Conservation (phyloP, 2,888 invertebrate species). For the Drosophila meridiana region DNA sequence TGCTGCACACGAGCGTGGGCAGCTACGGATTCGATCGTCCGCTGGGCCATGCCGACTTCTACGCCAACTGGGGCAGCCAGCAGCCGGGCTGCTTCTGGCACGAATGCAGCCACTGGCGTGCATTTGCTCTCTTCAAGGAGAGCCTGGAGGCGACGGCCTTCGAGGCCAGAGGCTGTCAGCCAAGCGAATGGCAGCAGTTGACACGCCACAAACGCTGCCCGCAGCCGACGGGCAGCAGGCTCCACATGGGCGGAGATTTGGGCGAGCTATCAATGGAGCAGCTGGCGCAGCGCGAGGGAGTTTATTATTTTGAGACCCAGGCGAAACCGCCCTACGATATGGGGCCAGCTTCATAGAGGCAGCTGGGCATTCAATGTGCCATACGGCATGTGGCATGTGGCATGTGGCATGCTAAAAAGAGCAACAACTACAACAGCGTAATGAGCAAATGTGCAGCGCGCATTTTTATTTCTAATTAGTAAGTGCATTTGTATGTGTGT, state of each 20-base stretch:
- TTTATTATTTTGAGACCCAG: slow-evolving; percentile 80
- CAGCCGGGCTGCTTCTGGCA: slow-evolving; percentile 87
- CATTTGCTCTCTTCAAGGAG: slow-evolving; percentile 80
- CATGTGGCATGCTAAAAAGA: slow-evolving; percentile 2
- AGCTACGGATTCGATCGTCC: slow-evolving; percentile 84
- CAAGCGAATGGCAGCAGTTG: slow-evolving; percentile 70
- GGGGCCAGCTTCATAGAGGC: slow-evolving; percentile 15
- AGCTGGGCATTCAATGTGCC: slow-evolving; percentile 6
- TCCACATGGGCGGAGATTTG: slow-evolving; percentile 76
- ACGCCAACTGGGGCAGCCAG: slow-evolving; percentile 87
- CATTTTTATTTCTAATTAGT: slow-evolving; percentile 82
- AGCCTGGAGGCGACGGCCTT: slow-evolving; percentile 48
- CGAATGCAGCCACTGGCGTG: slow-evolving; percentile 83
- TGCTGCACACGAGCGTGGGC: slow-evolving; percentile 89
- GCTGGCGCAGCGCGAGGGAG: slow-evolving; percentile 66
- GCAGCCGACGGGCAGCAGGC: slow-evolving; percentile 46
- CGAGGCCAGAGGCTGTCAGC: slow-evolving; percentile 69
- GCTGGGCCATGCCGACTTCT: slow-evolving; percentile 87
- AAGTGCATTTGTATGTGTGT: slow-evolving; percentile 54
- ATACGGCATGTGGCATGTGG: slow-evolving; percentile 7
- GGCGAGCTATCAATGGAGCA: slow-evolving; percentile 48
- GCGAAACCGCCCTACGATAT: slow-evolving; percentile 66
- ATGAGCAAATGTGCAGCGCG: slow-evolving; percentile 72
- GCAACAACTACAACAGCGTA: slow-evolving; percentile 46
- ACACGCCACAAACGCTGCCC: slow-evolving; percentile 68